Evolutionary conservation across 2,113 vertebrate genomes (phyloP), one percentile per base, ranked within the genome.

Genomic region (Labeo catla): DNA sequence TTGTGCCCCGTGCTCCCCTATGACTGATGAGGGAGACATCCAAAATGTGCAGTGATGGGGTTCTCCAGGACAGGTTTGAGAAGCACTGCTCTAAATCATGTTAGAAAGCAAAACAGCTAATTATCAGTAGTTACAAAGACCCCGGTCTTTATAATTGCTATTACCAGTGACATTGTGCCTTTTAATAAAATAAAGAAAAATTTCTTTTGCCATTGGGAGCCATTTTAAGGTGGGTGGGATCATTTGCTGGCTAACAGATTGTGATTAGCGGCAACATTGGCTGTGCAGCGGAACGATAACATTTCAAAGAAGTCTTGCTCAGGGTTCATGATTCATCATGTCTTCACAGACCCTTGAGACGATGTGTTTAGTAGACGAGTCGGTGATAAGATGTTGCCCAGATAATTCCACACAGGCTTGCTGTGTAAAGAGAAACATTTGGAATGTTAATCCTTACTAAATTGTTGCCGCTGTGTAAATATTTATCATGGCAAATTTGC

Each of bases 401-500:
- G 93, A 95, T 92, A 89, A 45, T 21, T 61, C 87, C 91, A 83
- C 92, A 93, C 91, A 89, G 57, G 59, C 91, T 93, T 94, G 92
- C 93, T 94, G 92, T 92, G 89, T 87, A 83, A 86, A 88, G 88
- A 79, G 88, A 90, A 86, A 76, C 88, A 84, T 76, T 89, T 81
- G 87, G 84, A 91, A 89, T 89, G 78, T 72, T 70, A 66, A 89
- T 91, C 92, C 89, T 93, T 89, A 90, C 90, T 90, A 85, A 91
- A 92, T 92, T 89, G 21, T 86, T 89, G 87, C 86, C 50, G 91
- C 90, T 89, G 80, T 84, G 83, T 92, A 95, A 95, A 95, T 95
- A 94, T 95, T 95, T 95, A 92, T 91, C 92, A 94, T 90, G 94
- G 89, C 88, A 90, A 91, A 93, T 94, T 94, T 91, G 88, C 86